A percentile compares a stretch with the other conserved stretches of the same genome.
These are phyloP conservation scores for Achroia grisella DNA, from an alignment of 1,140 invertebrate genomes.

Conservation along the genomic window DNA sequence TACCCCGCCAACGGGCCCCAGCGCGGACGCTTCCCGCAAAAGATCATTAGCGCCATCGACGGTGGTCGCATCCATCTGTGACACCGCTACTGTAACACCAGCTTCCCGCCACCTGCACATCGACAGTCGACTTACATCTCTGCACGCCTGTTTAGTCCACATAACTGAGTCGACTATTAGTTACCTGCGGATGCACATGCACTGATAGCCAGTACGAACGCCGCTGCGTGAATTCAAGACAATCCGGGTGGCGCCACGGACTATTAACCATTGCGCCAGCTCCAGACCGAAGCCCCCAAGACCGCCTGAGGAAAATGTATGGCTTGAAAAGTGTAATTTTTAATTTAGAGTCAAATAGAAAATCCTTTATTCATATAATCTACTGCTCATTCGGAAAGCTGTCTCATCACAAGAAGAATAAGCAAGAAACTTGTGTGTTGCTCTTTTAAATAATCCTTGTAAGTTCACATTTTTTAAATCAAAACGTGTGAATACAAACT, in stretches of 20 bases:
- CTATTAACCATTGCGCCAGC: conserved; percentile 91
- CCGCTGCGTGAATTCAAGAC: conserved; percentile 93
- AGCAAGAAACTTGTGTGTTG: no score
- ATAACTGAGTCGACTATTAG: no score
- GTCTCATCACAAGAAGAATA: no score
- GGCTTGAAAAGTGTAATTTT: no score
- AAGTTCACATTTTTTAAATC: no score
- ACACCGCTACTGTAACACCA: conserved; percentile 84
- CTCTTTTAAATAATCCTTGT: no score
- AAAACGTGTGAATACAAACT: no score
- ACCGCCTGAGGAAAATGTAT: conserved; percentile 80
- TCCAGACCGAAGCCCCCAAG: conserved; percentile 98
- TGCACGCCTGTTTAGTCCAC: no score
- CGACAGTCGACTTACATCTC: no score
- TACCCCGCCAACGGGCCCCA: conserved; percentile 92
- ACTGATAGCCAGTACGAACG: conserved; percentile 91
- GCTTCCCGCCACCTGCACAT: conserved; percentile 76
- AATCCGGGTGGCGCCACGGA: conserved; percentile 87
- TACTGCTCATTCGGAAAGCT: no score
- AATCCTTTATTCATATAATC: no score
- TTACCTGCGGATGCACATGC: conserved; percentile 80
- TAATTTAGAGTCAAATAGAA: no score
- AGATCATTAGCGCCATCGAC: conserved; percentile 81
- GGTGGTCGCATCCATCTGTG: conserved; percentile 79
- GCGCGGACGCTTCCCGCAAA: conserved; percentile 78